These are phyloP conservation scores for Cladopsammia gracilis DNA, from an alignment of 64 coral and sea anemone genomes.

Conservation along the genomic window DNA sequence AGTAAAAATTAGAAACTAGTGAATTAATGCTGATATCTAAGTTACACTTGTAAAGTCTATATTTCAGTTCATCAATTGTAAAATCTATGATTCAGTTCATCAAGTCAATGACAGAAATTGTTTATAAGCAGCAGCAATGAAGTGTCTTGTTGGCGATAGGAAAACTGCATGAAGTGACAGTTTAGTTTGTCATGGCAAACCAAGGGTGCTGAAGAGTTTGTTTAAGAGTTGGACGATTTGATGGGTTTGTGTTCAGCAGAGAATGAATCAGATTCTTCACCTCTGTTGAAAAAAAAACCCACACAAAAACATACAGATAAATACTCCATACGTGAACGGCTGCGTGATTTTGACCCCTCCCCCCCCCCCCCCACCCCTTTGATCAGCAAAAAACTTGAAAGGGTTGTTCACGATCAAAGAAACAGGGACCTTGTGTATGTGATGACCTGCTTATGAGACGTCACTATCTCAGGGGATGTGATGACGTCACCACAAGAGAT, in stretches of 20 bases:
- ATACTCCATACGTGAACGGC: neutral
- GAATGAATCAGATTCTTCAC: conserved; percentile 2
- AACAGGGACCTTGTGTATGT: too few relatives aligned
- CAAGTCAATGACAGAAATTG: neutral
- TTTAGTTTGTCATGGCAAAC: neutral
- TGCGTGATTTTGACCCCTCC: neutral
- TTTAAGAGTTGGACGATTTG: conserved; percentile 5
- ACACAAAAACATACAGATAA: neutral
- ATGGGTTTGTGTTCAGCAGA: neutral
- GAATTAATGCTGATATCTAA: neutral
- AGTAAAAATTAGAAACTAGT: too few relatives aligned
- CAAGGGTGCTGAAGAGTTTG: conserved; percentile 7
- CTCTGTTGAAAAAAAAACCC: conserved; percentile 31
- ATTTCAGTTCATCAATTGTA: neutral
- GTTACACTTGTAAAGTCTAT: neutral
- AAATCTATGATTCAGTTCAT: neutral
- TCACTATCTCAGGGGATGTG: too few relatives aligned
- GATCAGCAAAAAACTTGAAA: neutral
- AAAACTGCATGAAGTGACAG: neutral
- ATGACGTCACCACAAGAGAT: too few relatives aligned
- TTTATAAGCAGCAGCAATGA: neutral
- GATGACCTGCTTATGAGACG: too few relatives aligned
- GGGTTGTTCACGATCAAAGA: too few relatives aligned
- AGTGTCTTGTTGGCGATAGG: neutral
- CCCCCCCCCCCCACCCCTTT: too few relatives aligned